Conservation (phyloP, 2,888 invertebrate genomes). For the Alviniconcha strummeri region DNA sequence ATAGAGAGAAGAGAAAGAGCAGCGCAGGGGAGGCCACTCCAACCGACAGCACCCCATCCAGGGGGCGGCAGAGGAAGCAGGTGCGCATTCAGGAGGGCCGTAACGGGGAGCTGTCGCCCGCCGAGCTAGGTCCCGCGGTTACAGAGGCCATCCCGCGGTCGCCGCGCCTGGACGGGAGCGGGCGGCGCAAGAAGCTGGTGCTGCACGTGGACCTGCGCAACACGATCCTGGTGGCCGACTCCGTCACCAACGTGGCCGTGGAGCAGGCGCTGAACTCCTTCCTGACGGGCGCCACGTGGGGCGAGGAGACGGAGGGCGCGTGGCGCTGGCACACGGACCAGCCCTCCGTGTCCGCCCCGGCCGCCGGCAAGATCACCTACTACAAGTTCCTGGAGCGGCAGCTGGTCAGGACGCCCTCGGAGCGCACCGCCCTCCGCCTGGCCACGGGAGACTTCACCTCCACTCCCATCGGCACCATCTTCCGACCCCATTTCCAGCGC, state of each 20-base stretch:
- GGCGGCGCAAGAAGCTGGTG: constrained; percentile 64
- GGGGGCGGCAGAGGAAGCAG: background rate
- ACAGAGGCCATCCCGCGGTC: background rate
- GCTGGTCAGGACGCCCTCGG: constrained; percentile 63
- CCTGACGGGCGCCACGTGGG: constrained; percentile 72
- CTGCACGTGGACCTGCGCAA: constrained; percentile 72
- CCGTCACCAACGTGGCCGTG: constrained; percentile 67
- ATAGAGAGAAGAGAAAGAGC: constrained; percentile 15
- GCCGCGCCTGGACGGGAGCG: background rate
- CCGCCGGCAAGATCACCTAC: constrained; percentile 59
- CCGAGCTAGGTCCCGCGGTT: background rate
- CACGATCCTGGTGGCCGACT: constrained; percentile 71
- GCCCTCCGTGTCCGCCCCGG: constrained; percentile 63
- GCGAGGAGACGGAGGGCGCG: constrained; percentile 52
- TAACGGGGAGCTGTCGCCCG: constrained; percentile 13
- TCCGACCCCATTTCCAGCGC: constrained; percentile 60
- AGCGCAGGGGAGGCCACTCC: background rate
- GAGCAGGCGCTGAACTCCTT: constrained; percentile 73
- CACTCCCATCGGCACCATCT: constrained; percentile 58
- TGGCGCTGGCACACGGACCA: constrained; percentile 67
- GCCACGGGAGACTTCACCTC: constrained; percentile 70
- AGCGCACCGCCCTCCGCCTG: constrained; percentile 62
- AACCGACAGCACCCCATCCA: background rate
- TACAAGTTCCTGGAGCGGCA: constrained; percentile 69
- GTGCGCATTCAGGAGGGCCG: background rate